These are phyloP conservation scores for Propithecus perrieri DNA, from an alignment of 2,797 vertebrate species.

Conservation along the genomic window DNA sequence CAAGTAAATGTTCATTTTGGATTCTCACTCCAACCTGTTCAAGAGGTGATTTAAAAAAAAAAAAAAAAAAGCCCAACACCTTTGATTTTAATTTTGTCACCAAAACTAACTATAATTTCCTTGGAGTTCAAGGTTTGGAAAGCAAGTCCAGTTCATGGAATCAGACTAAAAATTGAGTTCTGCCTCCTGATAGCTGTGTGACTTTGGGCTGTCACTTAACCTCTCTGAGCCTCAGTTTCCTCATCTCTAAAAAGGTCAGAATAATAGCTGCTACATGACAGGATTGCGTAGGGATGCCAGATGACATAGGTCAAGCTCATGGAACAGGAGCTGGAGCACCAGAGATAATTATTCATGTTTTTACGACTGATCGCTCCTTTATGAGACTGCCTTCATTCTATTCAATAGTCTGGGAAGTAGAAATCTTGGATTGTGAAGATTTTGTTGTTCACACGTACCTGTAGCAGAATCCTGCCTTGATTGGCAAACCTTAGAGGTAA, in stretches of 20 bases:
- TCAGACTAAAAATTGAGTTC: neutral
- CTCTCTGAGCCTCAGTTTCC: neutral
- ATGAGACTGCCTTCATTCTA: neutral
- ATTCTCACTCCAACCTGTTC: neutral
- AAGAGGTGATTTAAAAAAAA: conserved; percentile 30
- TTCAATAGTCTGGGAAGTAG: neutral
- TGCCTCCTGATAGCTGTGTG: neutral
- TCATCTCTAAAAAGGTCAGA: neutral
- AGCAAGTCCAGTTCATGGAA: neutral
- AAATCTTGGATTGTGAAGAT: neutral
- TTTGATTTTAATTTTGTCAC: conserved; percentile 25
- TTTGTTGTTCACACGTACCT: neutral
- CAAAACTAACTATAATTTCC: neutral
- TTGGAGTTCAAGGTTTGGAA: neutral
- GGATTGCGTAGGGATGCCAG: neutral
- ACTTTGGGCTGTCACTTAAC: neutral
- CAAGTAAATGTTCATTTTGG: neutral
- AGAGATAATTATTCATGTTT: neutral
- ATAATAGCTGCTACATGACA: neutral
- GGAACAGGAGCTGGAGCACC: neutral
- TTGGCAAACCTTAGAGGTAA: neutral
- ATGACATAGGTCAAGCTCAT: accelerated
- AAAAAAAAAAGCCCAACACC: neutral
- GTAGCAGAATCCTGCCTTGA: neutral
- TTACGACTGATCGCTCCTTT: neutral